phyloP scores from a whole-genome alignment of 2,797 vertebrate genomes.

The Craterocephalus amniculus region DNA sequence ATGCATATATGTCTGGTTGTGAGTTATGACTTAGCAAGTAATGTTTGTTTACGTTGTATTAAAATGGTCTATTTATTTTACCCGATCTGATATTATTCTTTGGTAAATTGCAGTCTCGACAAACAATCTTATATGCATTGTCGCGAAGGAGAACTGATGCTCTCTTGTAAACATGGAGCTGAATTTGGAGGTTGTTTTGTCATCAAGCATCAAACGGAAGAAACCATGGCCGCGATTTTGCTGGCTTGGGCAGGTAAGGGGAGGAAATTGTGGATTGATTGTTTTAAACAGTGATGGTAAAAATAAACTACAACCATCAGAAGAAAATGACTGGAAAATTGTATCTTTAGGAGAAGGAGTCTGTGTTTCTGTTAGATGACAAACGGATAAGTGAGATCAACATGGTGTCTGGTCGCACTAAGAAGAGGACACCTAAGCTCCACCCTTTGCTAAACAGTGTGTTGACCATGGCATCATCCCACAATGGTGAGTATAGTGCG shows the following conservation, averaged over 20 bases:
- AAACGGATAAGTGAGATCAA: constrained; percentile 91
- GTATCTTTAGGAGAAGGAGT: constrained; percentile 89
- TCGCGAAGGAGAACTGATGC: constrained; percentile 15
- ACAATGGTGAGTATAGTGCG: constrained; percentile 80
- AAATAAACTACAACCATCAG: no score
- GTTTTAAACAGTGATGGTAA: not conserved
- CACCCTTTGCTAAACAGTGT: constrained; percentile 87
- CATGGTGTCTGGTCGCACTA: constrained; percentile 90
- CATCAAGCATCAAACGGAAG: constrained; percentile 90
- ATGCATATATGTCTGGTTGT: no score
- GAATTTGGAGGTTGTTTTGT: constrained; percentile 90
- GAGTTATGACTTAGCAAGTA: not conserved
- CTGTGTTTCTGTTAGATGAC: constrained; percentile 91
- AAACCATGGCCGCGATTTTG: constrained; percentile 93
- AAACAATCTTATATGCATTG: not conserved
- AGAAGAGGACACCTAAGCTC: constrained; percentile 88
- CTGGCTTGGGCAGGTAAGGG: constrained; percentile 92
- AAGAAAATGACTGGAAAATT: not conserved
- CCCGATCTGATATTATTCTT: not conserved
- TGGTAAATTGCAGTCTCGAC: not conserved
- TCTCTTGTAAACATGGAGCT: constrained; percentile 85
- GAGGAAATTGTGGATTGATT: not conserved
- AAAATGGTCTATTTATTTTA: not conserved
- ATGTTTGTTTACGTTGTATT: not conserved
- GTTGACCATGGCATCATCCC: constrained; percentile 86